Percentiles rank a stretch among this genome's conserved stretches.
Evolutionary conservation across 2,888 invertebrate species (phyloP).

Genomic region (Germaria angustata): DNA sequence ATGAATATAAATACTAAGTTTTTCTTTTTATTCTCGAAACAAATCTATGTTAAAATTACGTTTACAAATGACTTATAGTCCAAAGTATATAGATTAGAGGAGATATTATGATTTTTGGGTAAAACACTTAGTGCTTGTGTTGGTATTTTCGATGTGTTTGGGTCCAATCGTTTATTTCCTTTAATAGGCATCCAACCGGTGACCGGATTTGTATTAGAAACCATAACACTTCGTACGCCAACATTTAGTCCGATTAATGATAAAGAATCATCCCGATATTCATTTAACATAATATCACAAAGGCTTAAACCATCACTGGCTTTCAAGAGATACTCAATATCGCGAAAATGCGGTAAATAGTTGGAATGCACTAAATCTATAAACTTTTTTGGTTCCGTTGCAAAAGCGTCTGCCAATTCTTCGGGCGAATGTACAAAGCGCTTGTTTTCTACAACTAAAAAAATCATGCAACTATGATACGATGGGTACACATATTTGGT

Average conservation of each 20-base stretch:
- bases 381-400: slow-evolving; percentile 85
- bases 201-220: slow-evolving; percentile 84
- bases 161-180: slow-evolving; percentile 77
- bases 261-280: slow-evolving; percentile 81
- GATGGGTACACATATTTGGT: not conserved
- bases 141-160: not conserved
- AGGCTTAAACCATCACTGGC: slow-evolving; percentile 86
- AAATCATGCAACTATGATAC: not conserved
- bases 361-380: slow-evolving; percentile 87
- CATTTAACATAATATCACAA: slow-evolving; percentile 85
- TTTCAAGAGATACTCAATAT: slow-evolving; percentile 83
- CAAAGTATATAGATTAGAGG: slow-evolving; percentile 48
- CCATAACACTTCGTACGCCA: slow-evolving; percentile 86
- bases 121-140: slow-evolving; percentile 12
- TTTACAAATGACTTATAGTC: slow-evolving; percentile 60
- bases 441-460: slow-evolving; percentile 77
- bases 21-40: not conserved
- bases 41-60: slow-evolving; percentile 9
- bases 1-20: not conserved
- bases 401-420: slow-evolving; percentile 85
- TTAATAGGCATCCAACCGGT: slow-evolving; percentile 88
- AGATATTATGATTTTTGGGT: slow-evolving; percentile 48
- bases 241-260: slow-evolving; percentile 83
- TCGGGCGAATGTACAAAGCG: slow-evolving; percentile 84
- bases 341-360: slow-evolving; percentile 86